Evolutionary conservation across 2,888 invertebrate species (phyloP), one percentile per base, ranked within the genome.

Genomic region (Heteromurus nitidus): DNA sequence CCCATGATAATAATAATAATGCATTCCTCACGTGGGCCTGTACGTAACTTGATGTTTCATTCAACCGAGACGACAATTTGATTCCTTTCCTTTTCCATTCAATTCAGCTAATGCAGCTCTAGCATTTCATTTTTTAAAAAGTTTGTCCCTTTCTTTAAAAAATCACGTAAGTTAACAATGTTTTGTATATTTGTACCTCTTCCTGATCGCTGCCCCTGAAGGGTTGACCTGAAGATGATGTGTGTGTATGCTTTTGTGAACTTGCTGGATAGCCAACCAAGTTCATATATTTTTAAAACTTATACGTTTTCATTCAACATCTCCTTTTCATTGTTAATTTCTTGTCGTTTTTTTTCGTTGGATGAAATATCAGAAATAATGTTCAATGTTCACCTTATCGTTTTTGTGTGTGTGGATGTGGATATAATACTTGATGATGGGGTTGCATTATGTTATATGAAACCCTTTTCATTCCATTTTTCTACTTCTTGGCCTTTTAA

Each of bases 401-500:
- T 64, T 62, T 16, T 47, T 73, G 36, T n/a, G n/a, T n/a, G n/a
- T n/a, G n/a, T n/a, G n/a, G n/a, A n/a, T n/a, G n/a, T n/a, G n/a
- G n/a, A 20, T 50, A 7, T 30, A 65, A 53, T 74, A 47, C 28
- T 30, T 73, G 73, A 64, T 50, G 65, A 44, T 26, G 31, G 28
- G 76, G 69, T 77, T 50, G 76, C 68, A 69, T 77, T 77, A 50
- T 47, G 47, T 47, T 65, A 53, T 74, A 11, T 16, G 42, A 42
- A 65, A 42, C 65, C 65, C 44, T 65, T 65, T 18, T 11, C 16
- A 42, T 44, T 20, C 24, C 18, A 24, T 26, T 55, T 47, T 67
- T 55, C 22, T 53, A 3, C 24, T 74, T 74, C 74, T 74, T 74
- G 62, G 68, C 76, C 76, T 77, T 77, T 77, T 77, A 77, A 77